Evolutionary conservation across 1,140 invertebrate genomes (phyloP), one percentile per base, ranked within the genome.

Genomic region (Carposina sasakii): DNA sequence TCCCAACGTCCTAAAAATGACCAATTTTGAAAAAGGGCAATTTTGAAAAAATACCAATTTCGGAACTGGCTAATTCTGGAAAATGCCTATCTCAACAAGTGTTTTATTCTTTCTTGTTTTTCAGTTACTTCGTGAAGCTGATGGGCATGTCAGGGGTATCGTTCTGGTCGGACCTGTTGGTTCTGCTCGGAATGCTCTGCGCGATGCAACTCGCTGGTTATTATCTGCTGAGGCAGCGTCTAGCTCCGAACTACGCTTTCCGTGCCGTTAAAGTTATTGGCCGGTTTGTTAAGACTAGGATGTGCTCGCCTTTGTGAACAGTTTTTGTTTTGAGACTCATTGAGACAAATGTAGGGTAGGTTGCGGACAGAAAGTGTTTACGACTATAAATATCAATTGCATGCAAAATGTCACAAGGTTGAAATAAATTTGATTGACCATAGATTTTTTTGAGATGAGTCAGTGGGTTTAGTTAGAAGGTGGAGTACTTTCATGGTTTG

Each of bases 181-280:
- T 88, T 1, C 67, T 93, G 0, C 34, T 88, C 0, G 19, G 75
- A 0, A 90, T 90, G 60, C 84, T 90, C 12, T 9, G 92, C 0
- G 22, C 86, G 0, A 89, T 91, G 62, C 89, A 89, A 53, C 62
- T 85, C 0, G 57, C 86, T 0, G 88, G 87, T 1, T 93, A 89
- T 76, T 90, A 92, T 62, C 71, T 93, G 30, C 62, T 93, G 10
- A 73, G 88, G 26, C 90, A 91, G 67, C 74, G 91, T 21, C 61
- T 93, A 3, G 88, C 86, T 1, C 90, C 91, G 0, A 91, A 89
- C 56, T 91, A 89, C 67, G 89, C 89, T 0, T 91, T 91, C 60
- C 85, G 87, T 49, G 86, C 89, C 8, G 70, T 91, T 12, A 86
- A 87, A 39, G 70, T 89, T 13, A 87, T 91, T 15, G 88, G 88